These are phyloP conservation scores for Adela reaumurella DNA, from an alignment of 2,888 invertebrate genomes.

Conservation along the genomic window DNA sequence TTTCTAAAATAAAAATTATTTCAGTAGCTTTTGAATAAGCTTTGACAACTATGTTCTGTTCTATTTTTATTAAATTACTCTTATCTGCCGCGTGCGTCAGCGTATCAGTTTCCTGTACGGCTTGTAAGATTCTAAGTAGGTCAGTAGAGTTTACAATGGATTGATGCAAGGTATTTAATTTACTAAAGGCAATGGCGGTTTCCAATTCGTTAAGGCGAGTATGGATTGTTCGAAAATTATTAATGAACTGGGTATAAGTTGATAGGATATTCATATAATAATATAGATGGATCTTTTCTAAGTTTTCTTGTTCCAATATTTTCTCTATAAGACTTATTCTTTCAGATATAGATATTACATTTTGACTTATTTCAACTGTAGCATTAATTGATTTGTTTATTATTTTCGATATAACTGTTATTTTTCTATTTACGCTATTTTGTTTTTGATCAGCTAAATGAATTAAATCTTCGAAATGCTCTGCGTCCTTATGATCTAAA, in stretches of 20 bases:
- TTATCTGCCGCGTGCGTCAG: neutral
- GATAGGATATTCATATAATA: neutral
- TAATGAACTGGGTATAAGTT: neutral
- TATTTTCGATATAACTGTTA: neutral
- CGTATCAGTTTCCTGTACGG: neutral
- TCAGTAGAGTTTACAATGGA: neutral
- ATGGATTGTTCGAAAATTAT: constrained; percentile 9
- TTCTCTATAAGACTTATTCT: neutral
- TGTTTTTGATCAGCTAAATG: neutral
- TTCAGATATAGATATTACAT: neutral
- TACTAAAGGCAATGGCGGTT: constrained; percentile 11
- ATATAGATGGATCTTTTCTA: neutral
- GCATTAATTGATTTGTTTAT: neutral
- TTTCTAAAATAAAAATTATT: constrained; percentile 1
- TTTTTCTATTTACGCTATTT: neutral
- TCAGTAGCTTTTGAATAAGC: neutral
- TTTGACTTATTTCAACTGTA: neutral
- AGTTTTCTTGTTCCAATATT: neutral
- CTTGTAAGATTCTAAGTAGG: neutral
- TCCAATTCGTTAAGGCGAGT: constrained; percentile 7
- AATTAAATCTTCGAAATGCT: neutral
- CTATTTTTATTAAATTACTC: constrained; percentile 1
- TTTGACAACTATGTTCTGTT: constrained; percentile 6
- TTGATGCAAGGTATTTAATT: neutral
- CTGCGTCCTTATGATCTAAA: neutral